Conservation (phyloP, 2,113 vertebrate species). For the Desmodus rotundus region DNA sequence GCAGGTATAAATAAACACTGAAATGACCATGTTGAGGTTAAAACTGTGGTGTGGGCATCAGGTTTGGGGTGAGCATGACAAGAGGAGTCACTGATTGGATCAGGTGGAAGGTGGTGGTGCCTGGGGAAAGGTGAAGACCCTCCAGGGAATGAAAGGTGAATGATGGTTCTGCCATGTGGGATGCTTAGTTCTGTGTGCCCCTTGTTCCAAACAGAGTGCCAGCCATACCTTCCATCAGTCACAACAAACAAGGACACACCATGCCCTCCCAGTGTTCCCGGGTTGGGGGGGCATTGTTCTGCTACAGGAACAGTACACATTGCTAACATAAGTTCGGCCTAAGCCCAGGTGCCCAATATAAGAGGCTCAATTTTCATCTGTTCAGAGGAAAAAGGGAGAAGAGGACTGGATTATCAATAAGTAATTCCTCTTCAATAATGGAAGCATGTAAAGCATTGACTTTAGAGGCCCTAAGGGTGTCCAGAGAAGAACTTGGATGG, state of each 20-base stretch:
- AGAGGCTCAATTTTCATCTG: not conserved
- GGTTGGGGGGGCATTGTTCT: not conserved
- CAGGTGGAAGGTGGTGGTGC: fast-evolving
- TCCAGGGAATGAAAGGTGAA: not conserved
- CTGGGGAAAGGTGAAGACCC: not conserved
- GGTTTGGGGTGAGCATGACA: not conserved
- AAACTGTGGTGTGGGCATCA: fast-evolving
- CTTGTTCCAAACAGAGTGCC: not conserved
- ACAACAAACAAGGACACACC: not conserved
- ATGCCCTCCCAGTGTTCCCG: not conserved
- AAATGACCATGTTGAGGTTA: not conserved
- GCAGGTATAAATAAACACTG: not conserved
- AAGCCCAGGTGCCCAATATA: not conserved
- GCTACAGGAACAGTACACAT: not conserved
- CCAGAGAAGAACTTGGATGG: not conserved
- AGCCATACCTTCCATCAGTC: too few relatives aligned
- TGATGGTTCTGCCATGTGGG: too few relatives aligned
- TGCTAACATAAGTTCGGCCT: too few relatives aligned
- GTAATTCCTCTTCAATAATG: not conserved
- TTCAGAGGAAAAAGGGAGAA: not conserved
- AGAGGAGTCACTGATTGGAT: not conserved
- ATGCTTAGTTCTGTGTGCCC: too few relatives aligned
- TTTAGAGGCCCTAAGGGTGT: not conserved
- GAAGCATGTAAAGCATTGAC: not conserved
- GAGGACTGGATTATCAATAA: not conserved